These are phyloP conservation scores for Trissolcus japonicus DNA, from an alignment of 2,888 invertebrate species.

Conservation along the genomic window DNA sequence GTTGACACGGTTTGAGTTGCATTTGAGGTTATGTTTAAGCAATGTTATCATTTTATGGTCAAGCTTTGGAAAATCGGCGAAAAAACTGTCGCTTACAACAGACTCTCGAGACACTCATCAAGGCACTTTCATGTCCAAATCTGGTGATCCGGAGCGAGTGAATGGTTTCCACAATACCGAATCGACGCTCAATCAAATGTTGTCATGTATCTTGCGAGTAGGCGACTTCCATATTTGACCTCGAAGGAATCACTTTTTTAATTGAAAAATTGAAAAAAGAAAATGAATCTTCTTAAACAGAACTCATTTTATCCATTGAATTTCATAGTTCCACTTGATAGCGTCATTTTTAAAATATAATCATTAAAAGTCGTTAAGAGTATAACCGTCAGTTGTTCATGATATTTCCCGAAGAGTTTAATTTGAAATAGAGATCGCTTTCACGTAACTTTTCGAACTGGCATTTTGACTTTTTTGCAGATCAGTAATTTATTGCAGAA, in stretches of 20 bases:
- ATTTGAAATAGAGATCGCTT: neutral
- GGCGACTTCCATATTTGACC: slow-evolving; percentile 36
- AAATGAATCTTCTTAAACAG: no score
- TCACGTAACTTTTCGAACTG: neutral
- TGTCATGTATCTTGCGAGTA: slow-evolving; percentile 22
- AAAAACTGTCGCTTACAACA: slow-evolving; percentile 22
- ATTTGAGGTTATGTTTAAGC: no score
- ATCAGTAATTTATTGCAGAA: slow-evolving; percentile 21
- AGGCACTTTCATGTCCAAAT: slow-evolving; percentile 55
- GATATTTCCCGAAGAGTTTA: no score
- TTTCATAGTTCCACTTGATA: no score
- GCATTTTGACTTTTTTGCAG: neutral
- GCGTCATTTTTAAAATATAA: no score
- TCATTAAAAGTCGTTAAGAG: no score
- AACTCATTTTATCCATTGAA: no score
- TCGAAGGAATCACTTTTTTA: neutral
- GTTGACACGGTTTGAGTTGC: no score
- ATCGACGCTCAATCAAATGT: slow-evolving; percentile 42
- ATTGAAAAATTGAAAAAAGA: no score
- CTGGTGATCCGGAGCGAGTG: slow-evolving; percentile 50
- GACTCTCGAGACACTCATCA: slow-evolving; percentile 31
- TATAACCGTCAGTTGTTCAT: no score
- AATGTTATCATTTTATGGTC: no score
- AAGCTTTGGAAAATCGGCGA: neutral
- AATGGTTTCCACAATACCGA: slow-evolving; percentile 42